Evolutionary conservation across 2,888 invertebrate species (phyloP).

Genomic region (Nephrotoma flavescens): DNA sequence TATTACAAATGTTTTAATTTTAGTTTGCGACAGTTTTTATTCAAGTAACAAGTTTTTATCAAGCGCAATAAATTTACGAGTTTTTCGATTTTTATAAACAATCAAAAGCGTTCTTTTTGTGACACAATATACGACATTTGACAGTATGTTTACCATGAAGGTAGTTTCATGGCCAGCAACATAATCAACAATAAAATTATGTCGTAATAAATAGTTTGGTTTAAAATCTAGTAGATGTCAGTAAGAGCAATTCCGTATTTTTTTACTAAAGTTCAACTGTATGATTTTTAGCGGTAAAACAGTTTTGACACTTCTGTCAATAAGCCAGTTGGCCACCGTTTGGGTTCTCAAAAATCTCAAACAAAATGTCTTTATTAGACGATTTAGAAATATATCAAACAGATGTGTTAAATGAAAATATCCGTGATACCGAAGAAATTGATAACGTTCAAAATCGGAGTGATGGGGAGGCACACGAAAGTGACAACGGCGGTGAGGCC

Average conservation of each 20-base stretch:
- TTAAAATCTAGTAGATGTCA: neutral
- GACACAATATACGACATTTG: neutral
- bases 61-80: neutral
- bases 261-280: neutral
- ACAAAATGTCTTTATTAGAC: constrained; percentile 7
- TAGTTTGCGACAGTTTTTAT: neutral
- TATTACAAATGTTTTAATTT: neutral
- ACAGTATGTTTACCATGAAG: neutral
- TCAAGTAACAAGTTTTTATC: neutral
- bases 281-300: neutral
- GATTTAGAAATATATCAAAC: constrained; percentile 17
- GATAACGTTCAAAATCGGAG: neutral
- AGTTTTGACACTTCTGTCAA: neutral
- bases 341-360: neutral
- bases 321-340: neutral
- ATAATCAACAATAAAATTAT: neutral
- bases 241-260: neutral
- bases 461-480: constrained; percentile 31
- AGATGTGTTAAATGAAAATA: constrained; percentile 24
- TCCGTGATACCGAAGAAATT: constrained; percentile 32
- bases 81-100: neutral
- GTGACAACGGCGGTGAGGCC: constrained; percentile 23
- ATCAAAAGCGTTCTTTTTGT: constrained; percentile 3
- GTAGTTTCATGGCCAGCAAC: neutral
- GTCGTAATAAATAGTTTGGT: neutral